Base-by-base conservation (phyloP, 2,888 invertebrate species). In the Lottia gigantea region DNA sequence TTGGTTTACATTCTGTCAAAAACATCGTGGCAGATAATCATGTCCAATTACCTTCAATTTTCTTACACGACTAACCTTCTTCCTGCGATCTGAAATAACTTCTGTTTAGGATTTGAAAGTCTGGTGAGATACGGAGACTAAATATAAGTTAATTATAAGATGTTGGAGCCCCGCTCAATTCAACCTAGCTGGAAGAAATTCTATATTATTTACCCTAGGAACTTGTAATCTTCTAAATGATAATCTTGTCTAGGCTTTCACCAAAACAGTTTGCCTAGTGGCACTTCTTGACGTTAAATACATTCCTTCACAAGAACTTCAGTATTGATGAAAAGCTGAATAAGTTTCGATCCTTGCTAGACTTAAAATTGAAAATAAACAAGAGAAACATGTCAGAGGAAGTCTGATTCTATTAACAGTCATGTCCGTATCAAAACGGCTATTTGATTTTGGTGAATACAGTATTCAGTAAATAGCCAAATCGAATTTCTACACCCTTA, bases 381-480 rank as follows among this genome's bases (percentile, higher is more conserved):
- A 55, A 55, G 23, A 23, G 55, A 23, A 55, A 55, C 55, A 55
- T 55, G 55, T 55, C 55, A 55, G 23, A 23, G 55, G 23, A 55
- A 55, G 23, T 55, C 55, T 55, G 55, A 55, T 55, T 55, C 55
- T 55, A 55, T 55, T 55, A 55, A 55, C 55, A 55, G 55, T 23
- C 55, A 55, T 55, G 55, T 55, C 55, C 23, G 19, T 55, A 55
- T 55, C 55, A 55, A 55, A 55, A 55, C 19, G 55, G 55, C 55
- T 55, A 55, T 55, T 55, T 55, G 55, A 23, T 55, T 55, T 55
- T 19, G 55, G 23, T 55, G 55, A 55, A 55, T 23, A 55, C 55
- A 12, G 55, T 55, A 55, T 55, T 55, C 55, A 55, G 55, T 55
- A 55, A 55, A 55, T 55, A 55, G 55, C 55, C 55, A 55, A 55